Percentiles rank a stretch among this genome's conserved stretches.
Evolutionary conservation across 2,113 vertebrate genomes (phyloP).

Genomic region (Platanista minor): DNA sequence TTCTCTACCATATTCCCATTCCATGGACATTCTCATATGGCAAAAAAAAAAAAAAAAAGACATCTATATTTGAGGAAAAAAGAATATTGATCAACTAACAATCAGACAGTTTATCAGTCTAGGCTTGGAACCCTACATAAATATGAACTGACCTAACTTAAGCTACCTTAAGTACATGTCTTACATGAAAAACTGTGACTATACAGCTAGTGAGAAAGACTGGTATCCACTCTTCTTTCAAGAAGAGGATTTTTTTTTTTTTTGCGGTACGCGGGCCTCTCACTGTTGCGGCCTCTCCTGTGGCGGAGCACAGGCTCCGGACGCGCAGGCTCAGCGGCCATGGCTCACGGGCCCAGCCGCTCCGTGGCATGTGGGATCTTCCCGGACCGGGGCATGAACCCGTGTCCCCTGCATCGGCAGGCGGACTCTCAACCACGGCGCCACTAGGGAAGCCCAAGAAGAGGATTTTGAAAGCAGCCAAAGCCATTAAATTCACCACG

Average conservation of each 20-base stretch:
- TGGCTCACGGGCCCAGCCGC: too few species aligned
- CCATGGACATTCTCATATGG: background rate
- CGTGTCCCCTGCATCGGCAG: too few species aligned
- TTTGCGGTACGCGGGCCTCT: too few species aligned
- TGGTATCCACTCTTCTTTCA: background rate
- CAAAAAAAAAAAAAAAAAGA: background rate
- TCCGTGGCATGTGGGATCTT: too few species aligned
- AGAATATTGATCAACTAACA: background rate
- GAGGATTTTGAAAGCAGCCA: background rate
- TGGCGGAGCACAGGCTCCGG: too few species aligned
- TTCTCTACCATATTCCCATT: background rate
- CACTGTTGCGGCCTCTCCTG: too few species aligned
- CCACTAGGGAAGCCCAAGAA: too few species aligned
- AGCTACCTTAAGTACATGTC: fast-evolving
- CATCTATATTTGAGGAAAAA: background rate
- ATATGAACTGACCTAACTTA: background rate
- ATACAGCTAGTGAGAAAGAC: background rate
- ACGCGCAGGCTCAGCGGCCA: too few species aligned
- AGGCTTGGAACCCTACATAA: background rate
- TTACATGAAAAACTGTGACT: background rate
- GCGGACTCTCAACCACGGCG: too few species aligned
- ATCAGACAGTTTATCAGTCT: background rate
- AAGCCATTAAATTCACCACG: background rate
- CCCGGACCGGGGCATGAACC: too few species aligned
- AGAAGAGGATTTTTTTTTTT: background rate